These are phyloP conservation scores for Dasypolia templi DNA, from an alignment of 2,888 invertebrate species.

Conservation along the genomic window DNA sequence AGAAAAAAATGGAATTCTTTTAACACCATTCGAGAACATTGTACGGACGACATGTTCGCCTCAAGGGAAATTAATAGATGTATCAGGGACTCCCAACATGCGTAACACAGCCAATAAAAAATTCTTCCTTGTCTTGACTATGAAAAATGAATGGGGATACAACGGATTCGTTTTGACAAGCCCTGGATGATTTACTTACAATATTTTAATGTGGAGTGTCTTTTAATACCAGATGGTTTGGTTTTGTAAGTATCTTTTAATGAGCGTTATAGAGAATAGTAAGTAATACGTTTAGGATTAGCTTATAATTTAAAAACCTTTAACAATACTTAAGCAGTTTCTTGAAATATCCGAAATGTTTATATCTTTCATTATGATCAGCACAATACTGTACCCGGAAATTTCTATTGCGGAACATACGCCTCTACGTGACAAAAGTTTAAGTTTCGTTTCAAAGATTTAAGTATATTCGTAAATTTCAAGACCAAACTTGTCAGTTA, in stretches of 20 bases:
- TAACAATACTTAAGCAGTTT: not conserved
- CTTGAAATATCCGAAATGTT: not conserved
- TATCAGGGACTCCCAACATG: constrained; percentile 61
- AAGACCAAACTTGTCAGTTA: too few relatives aligned
- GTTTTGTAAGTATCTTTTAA: not conserved
- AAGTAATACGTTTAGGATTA: not conserved
- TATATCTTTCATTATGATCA: too few relatives aligned
- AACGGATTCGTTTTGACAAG: constrained; percentile 47
- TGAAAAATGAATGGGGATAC: constrained; percentile 65
- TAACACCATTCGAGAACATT: constrained; percentile 49
- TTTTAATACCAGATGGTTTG: not conserved
- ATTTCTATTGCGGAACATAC: too few relatives aligned
- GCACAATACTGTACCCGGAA: too few relatives aligned
- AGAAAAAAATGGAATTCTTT: constrained; percentile 50
- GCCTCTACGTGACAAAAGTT: too few relatives aligned
- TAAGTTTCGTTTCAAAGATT: too few relatives aligned
- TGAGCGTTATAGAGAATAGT: not conserved
- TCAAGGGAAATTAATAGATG: constrained; percentile 73
- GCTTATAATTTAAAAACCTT: not conserved
- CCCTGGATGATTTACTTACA: constrained; percentile 33
- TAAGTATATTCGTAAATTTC: too few relatives aligned
- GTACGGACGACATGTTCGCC: constrained; percentile 57
- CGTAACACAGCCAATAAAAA: constrained; percentile 67
- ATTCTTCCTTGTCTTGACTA: constrained; percentile 44
- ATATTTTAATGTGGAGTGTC: constrained; percentile 6